These are phyloP conservation scores for Leucoraja erinaceus DNA, from an alignment of 2,113 vertebrate genomes.

Conservation along the genomic window DNA sequence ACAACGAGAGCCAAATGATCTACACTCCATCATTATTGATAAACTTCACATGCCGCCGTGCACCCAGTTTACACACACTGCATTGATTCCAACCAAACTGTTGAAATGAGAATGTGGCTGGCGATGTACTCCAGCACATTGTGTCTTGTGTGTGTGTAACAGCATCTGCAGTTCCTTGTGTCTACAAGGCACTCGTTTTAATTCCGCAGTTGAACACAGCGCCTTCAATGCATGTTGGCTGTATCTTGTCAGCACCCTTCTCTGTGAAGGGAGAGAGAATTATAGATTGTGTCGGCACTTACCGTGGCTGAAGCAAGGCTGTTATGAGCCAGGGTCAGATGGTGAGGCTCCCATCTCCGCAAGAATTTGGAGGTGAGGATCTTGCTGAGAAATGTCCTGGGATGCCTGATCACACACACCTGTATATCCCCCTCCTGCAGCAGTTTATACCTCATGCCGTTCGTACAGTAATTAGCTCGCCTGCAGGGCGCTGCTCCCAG, in stretches of 20 bases:
- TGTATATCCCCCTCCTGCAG: constrained; percentile 97
- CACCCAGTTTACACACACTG: not conserved
- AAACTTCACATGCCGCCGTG: not conserved
- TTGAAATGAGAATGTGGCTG: not conserved
- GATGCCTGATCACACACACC: constrained; percentile 92
- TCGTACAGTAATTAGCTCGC: constrained; percentile 74
- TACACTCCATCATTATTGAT: not conserved
- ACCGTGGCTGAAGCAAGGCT: constrained; percentile 89
- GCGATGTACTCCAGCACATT: not conserved
- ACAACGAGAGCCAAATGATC: not conserved
- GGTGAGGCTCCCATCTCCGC: constrained; percentile 93
- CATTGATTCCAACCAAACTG: not conserved
- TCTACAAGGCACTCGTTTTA: not conserved
- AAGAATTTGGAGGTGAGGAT: constrained; percentile 95
- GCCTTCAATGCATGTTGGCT: not conserved
- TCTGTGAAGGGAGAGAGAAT: not conserved
- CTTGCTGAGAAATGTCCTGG: constrained; percentile 95
- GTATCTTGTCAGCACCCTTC: not conserved
- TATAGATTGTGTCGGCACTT: constrained; percentile 49
- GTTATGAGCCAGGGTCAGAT: constrained; percentile 83
- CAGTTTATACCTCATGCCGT: constrained; percentile 90
- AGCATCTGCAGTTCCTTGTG: no score
- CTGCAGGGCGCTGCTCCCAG: constrained; percentile 77
- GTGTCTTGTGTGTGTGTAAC: no score
- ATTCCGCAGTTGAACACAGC: not conserved